Base-by-base conservation (phyloP, 2,888 invertebrate genomes). In the Mimachlamys varia region DNA sequence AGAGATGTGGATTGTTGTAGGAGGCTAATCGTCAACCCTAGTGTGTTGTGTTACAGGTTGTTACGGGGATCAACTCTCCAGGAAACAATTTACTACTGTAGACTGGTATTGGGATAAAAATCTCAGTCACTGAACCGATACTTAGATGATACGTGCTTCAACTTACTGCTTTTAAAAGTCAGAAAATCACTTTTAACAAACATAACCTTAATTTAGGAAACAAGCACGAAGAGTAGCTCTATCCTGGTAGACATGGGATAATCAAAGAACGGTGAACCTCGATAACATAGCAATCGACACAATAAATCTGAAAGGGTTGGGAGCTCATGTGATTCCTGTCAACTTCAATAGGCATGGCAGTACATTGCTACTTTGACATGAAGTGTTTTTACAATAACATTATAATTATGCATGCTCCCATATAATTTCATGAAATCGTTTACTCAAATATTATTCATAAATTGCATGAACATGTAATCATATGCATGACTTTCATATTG, bases 321-420 rank as follows among this genome's bases (percentile, higher is more conserved):
- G 53, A 17, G 15, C 12, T 17, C 13, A 7, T 12, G 53, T 76
- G 13, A 76, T 33, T 33, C 7, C 7, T 76, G 33, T 27, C 62
- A 76, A 19, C 33, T 12, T 13, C 27, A 33, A 33, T 33, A 76
- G 4, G 33, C 76, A 33, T 76, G 33, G 0, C 76, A 76, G 17
- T 76, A 76, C 10, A 0, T 76, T 10, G 33, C 15, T 33, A 76
- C 33, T 76, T 7, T 76, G 76, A 76, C 12, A 76, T 58, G 19
- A 58, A 58, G 58, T 19, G 58, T 58, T 27, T 76, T 76, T 76
- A 33, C 33, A 22, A 33, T 76, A 76, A 33, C 17, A 15, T 76
- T 76, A 76, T 76, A 76, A 76, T 76, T 19, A 58, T 76, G 76
- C 76, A 76, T 76, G 76, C 76, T 76, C 33, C 76, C 76, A 76